Base-by-base conservation (phyloP, 2,113 vertebrate genomes). In the Hassar affinis region DNA sequence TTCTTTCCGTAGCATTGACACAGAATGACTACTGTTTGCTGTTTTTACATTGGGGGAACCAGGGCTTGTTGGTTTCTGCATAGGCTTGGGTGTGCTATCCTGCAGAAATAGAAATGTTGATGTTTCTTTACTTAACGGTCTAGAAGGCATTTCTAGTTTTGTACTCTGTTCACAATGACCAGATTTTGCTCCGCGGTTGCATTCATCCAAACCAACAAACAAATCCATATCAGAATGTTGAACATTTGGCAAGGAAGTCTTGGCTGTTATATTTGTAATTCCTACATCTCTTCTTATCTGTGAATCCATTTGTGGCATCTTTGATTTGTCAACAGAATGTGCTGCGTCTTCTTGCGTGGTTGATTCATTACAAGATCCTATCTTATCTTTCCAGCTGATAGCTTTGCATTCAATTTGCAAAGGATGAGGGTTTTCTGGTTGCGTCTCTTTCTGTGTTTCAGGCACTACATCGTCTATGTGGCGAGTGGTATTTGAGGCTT, bases 341-440 rank as follows among this genome's bases (percentile, higher is more conserved):
- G 83, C 51, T 72, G 57, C 72, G 89, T 81, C 68, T 57, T 87
- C 49, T 38, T 82, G 52, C 6, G 57, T 51, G 7, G n/a, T 6
- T 3, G 69, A 4, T 81, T 90, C 94, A 72, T 90, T 79, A 56
- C 62, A 42, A 30, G 83, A 66, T 82, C 30, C 27, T 83, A 76
- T 71, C 54, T 87, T 90, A 22, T 92, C 90, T 87, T 93, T 93
- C 87, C 87, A 93, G 85, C 93, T 93, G 68, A 95, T 93, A 59
- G 94, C 93, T 82, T 93, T 94, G 81, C 89, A 94, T 88, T 95
- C 88, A 87, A 95, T 95, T 79, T 93, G 93, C 87, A 95, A 92
- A 51, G 92, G 90, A 59, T 86, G 78, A 86, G 88, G 64, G 75
- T 78, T 62, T 20, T 84, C 74, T 57, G 17, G 76, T 22, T 66